phyloP scores from a whole-genome alignment of 2,113 vertebrate species.

The Microcebus griseorufus region DNA sequence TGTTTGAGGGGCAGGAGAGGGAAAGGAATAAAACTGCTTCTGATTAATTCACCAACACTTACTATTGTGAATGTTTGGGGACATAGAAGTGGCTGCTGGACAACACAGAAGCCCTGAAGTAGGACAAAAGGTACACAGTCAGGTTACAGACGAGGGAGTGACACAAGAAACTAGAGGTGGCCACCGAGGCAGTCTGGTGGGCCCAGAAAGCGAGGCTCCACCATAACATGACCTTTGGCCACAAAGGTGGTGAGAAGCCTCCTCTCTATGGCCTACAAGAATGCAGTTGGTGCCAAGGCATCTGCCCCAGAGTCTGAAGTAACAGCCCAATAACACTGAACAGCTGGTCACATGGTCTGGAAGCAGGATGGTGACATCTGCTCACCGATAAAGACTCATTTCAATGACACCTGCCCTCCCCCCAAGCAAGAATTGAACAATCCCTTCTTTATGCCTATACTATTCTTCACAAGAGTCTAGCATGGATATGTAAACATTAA shows the following conservation, averaged over 20 bases:
- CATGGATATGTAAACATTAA: not conserved
- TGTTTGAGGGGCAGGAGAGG: not conserved
- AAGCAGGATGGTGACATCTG: not conserved
- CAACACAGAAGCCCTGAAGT: not conserved
- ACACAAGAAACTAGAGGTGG: accelerated
- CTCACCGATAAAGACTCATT: not conserved
- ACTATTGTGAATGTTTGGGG: not conserved
- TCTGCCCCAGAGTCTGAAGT: not conserved
- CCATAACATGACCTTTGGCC: not conserved
- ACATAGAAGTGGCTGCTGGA: not conserved
- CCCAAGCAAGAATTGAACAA: not conserved
- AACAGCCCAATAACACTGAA: not conserved
- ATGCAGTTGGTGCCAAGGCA: not conserved
- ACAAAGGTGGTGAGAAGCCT: not conserved
- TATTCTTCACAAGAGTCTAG: not conserved
- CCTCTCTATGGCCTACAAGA: not conserved
- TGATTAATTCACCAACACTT: not conserved
- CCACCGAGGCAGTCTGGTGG: not conserved
- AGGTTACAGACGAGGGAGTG: not conserved
- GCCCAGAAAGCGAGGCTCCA: not conserved
- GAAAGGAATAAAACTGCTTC: not conserved
- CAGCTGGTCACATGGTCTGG: not conserved
- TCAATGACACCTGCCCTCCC: not conserved
- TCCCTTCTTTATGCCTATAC: not conserved
- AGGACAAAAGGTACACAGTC: not conserved